Base-by-base conservation (phyloP, 2,797 vertebrate species). In the Knipowitschia caucasica region DNA sequence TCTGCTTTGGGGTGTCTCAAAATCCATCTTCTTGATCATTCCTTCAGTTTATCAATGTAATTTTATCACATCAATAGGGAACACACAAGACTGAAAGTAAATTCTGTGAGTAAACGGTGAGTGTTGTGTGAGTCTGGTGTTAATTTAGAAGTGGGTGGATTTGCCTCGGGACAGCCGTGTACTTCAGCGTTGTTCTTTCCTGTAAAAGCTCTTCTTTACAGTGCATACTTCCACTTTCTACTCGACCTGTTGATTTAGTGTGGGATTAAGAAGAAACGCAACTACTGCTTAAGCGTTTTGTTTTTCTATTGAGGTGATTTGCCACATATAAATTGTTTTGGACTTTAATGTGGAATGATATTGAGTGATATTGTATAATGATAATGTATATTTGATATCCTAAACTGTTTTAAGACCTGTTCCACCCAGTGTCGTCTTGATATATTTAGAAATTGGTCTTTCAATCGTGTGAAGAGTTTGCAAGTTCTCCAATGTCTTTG, bases 141-240 rank as follows among this genome's bases (percentile, higher is more conserved):
- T 61, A 59, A 61, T 71, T 68, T 59, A 34, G 3, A 24, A 57
- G 82, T 86, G 70, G 78, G 78, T 64, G 69, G 72, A 74, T 71
- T 66, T 36, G 70, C 78, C 77, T 83, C 67, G 71, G 83, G 78
- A 74, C 80, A 78, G 78, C 66, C 75, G 76, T 78, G 77, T 74
- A 69, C 75, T 77, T 80, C 53, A 74, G 31, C 24, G 18, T 53
- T 67, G 56, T 61, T 38, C 52, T 57, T 36, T 50, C 56, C 58
- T 15, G 43, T 53, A 56, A 63, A 53, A 31, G 10, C 63, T 53
- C 64, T 63, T 56, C 51, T 30, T 44, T 38, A 49, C 64, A 58
- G 53, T 68, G 40, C 15, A 14, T 20, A 12, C 51, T 72, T 75
- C 59, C 71, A n/a, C 34, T 68, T 43, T 67, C 57, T 15, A 4